Evolutionary conservation across 2,113 vertebrate genomes (phyloP).

Genomic region (Acanthochromis polyacanthus): DNA sequence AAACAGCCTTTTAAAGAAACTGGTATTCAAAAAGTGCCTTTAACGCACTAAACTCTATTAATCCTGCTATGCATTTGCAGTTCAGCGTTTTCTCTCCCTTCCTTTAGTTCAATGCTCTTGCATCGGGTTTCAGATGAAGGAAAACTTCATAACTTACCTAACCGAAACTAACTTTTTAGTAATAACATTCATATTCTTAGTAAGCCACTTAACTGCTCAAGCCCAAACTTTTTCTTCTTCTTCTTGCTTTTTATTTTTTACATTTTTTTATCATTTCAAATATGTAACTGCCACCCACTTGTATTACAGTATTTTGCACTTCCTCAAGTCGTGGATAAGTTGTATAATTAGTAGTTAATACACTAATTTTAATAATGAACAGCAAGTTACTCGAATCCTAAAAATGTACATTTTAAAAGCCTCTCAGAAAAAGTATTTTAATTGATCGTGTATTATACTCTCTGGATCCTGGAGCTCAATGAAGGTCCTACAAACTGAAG

Average conservation of each 20-base stretch:
- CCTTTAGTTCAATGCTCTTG: conserved; percentile 13
- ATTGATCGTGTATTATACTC: not conserved
- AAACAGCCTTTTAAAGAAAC: conserved; percentile 38
- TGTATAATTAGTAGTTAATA: conserved; percentile 30
- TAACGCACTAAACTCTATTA: conserved; percentile 50
- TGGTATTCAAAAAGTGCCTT: conserved; percentile 70
- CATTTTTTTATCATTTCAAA: conserved; percentile 13
- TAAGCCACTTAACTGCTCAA: conserved; percentile 6
- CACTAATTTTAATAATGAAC: conserved; percentile 18
- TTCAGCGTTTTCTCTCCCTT: conserved; percentile 35
- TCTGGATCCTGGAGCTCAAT: conserved; percentile 30
- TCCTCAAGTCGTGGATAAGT: conserved; percentile 18
- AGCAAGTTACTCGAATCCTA: conserved; percentile 2
- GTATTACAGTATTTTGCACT: conserved; percentile 55
- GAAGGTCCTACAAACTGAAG: not conserved
- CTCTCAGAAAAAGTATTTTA: conserved; percentile 1
- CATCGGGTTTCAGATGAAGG: conserved; percentile 10
- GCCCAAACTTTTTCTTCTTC: not conserved
- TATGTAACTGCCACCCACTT: conserved; percentile 40
- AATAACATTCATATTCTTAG: conserved; percentile 23
- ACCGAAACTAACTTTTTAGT: conserved; percentile 47
- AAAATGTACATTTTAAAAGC: not conserved
- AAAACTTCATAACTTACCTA: conserved; percentile 22
- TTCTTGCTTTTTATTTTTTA: not conserved
- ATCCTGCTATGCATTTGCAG: conserved; percentile 52